Evolutionary conservation across 2,888 invertebrate species (phyloP).

Genomic region (Syrista parreyssii): DNA sequence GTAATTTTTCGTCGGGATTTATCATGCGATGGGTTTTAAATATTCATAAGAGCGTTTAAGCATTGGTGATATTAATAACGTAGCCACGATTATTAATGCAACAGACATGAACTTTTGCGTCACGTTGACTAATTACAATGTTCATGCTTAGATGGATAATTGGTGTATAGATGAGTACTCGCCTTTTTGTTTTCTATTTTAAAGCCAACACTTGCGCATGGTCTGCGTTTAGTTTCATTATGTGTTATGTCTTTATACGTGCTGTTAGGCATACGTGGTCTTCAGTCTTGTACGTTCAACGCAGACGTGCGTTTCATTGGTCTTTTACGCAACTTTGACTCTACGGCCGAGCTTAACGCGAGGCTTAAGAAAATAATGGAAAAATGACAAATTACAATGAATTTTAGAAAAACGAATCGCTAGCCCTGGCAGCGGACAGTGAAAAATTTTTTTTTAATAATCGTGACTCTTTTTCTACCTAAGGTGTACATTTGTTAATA

Average conservation of each 20-base stretch:
- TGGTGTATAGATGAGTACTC: neutral
- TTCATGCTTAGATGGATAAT: neutral
- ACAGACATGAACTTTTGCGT: neutral
- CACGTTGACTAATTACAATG: neutral
- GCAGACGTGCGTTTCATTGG: no score
- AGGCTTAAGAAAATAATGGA: neutral
- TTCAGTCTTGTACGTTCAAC: neutral
- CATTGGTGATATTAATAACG: neutral
- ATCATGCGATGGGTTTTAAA: neutral
- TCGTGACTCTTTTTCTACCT: conserved; percentile 1
- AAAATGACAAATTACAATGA: neutral
- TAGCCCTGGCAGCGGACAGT: neutral
- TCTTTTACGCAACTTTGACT: neutral
- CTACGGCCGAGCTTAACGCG: neutral
- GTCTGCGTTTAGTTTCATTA: neutral
- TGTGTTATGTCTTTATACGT: neutral
- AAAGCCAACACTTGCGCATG: neutral
- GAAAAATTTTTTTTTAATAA: neutral
- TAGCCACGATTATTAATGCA: neutral
- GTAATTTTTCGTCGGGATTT: neutral
- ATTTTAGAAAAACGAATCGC: neutral
- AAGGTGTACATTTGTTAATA: conserved; percentile 63
- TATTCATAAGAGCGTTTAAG: neutral
- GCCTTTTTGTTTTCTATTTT: neutral
- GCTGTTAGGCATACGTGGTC: neutral